Percentiles rank a stretch among this genome's conserved stretches.
phyloP scores from a whole-genome alignment of 2,113 vertebrate species.

The Tricholaema leucomelas region DNA sequence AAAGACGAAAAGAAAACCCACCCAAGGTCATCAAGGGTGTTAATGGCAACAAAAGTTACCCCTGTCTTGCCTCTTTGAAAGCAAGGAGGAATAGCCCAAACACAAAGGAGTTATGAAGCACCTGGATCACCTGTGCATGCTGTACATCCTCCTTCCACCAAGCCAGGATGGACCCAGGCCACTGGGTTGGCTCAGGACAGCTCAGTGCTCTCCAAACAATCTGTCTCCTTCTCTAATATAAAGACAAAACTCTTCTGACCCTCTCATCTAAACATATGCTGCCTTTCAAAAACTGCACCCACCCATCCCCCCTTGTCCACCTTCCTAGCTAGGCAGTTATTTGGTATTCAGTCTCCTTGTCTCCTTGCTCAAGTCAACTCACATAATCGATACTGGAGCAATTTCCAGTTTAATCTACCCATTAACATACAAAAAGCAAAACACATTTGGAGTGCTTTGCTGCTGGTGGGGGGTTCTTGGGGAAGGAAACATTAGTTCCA shows the following conservation, averaged over 20 bases:
- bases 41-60: neutral
- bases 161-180: neutral
- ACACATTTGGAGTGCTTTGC: neutral
- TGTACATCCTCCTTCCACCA: neutral
- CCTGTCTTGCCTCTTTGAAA: neutral
- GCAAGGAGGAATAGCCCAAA: neutral
- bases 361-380: neutral
- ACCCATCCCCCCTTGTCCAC: neutral
- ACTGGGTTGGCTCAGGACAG: neutral
- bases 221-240: neutral
- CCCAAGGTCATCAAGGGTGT: neutral
- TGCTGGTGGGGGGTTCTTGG: neutral
- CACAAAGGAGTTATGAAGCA: neutral
- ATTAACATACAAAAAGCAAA: conserved; percentile 30
- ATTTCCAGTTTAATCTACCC: conserved; percentile 32
- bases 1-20: neutral
- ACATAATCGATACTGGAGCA: neutral
- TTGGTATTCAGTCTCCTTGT: conserved; percentile 35
- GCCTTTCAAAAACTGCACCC: neutral
- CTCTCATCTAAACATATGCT: neutral
- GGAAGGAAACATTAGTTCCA: conserved; percentile 8
- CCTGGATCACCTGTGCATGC: neutral
- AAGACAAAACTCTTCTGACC: neutral
- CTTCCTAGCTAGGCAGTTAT: neutral
- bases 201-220: neutral